A percentile compares a stretch with the other conserved stretches of the same genome.
Evolutionary conservation across 2,113 vertebrate species (phyloP).

Genomic region (Octodon degus): DNA sequence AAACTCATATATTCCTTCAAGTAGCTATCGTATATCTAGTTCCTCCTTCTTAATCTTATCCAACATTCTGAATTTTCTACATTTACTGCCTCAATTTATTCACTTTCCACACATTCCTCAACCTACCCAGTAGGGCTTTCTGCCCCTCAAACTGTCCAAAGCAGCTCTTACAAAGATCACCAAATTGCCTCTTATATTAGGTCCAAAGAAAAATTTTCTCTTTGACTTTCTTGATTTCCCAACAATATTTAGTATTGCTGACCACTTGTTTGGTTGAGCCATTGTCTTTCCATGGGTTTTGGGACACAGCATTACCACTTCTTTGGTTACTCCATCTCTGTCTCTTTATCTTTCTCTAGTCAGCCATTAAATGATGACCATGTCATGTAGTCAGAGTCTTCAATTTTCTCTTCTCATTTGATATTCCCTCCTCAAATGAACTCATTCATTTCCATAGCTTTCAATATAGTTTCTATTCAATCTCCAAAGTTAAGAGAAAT

Average conservation of each 20-base stretch:
- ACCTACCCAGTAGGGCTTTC: constrained; percentile 28
- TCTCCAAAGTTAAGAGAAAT: neutral
- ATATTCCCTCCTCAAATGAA: constrained; percentile 21
- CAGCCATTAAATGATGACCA: neutral
- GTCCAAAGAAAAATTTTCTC: constrained; percentile 6
- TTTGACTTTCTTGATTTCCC: constrained; percentile 5
- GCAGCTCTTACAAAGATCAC: constrained; percentile 46
- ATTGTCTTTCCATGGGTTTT: constrained; percentile 33
- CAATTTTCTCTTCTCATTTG: constrained; percentile 43
- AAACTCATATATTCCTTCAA: constrained; percentile 27
- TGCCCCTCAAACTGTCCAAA: neutral
- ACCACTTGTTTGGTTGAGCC: neutral
- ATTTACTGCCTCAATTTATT: neutral
- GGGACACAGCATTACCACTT: constrained; percentile 9
- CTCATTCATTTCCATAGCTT: constrained; percentile 32
- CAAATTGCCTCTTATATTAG: constrained; percentile 13
- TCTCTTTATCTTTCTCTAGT: constrained; percentile 33
- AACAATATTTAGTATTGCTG: constrained; percentile 5
- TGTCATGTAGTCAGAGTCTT: neutral
- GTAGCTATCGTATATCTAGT: constrained; percentile 30
- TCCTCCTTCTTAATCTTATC: constrained; percentile 39
- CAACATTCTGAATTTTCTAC: constrained; percentile 38
- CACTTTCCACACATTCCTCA: constrained; percentile 41
- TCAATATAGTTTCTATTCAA: constrained; percentile 4
- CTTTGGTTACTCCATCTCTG: constrained; percentile 38